A percentile compares a stretch with the other conserved stretches of the same genome.
Conservation (phyloP, 2,888 invertebrate species). For the Seira musarum region DNA sequence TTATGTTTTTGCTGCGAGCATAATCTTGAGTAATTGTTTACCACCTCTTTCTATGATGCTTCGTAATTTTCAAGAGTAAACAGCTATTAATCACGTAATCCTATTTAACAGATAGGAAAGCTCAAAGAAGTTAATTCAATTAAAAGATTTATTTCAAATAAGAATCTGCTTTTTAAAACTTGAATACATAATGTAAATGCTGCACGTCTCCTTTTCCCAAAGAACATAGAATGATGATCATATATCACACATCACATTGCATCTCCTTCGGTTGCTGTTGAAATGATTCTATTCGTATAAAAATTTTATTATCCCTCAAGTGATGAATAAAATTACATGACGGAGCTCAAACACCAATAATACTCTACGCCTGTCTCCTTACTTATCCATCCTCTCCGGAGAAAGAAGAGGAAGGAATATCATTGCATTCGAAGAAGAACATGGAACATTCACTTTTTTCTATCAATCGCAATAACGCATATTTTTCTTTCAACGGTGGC, state of each 20-base stretch:
- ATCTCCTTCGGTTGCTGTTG: neutral
- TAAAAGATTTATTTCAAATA: neutral
- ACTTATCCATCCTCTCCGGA: neutral
- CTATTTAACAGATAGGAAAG: slow-evolving; percentile 4
- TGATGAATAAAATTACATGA: slow-evolving; percentile 35
- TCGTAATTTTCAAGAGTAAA: slow-evolving; percentile 23
- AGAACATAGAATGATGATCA: neutral
- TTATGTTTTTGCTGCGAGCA: slow-evolving; percentile 43
- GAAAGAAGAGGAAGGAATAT: neutral
- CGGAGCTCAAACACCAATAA: slow-evolving; percentile 31
- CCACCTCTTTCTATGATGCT: neutral
- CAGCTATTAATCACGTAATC: slow-evolving; percentile 53
- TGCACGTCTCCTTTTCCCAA: neutral
- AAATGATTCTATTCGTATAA: slow-evolving; percentile 4
- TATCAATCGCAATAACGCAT: no score
- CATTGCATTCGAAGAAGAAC: neutral
- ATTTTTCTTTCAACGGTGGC: no score
- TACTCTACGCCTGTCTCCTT: neutral
- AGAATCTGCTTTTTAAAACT: neutral
- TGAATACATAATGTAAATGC: neutral
- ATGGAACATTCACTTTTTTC: neutral
- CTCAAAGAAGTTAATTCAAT: neutral
- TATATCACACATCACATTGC: neutral
- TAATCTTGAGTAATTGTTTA: slow-evolving; percentile 58
- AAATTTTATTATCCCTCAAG: slow-evolving; percentile 5